Evolutionary conservation across 2,888 invertebrate species (phyloP).

Genomic region (Ophonus ardosiacus): DNA sequence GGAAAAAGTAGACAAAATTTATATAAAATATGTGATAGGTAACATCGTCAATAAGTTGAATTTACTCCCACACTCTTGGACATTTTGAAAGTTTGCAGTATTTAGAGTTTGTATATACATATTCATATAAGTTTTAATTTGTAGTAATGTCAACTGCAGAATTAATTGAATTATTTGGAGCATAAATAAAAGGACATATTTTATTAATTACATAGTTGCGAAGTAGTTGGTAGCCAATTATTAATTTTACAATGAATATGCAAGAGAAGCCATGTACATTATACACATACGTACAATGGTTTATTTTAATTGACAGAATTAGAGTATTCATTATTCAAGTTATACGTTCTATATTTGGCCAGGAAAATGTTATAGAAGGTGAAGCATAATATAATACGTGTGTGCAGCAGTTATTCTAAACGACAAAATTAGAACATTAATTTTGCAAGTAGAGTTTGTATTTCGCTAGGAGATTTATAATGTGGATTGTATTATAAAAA

Average conservation of each 20-base stretch:
- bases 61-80: too few relatives aligned
- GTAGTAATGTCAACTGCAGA: not conserved
- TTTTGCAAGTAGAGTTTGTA: not conserved
- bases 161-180: not conserved
- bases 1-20: too few relatives aligned
- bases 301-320: not conserved
- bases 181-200: not conserved
- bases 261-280: not conserved
- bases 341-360: not conserved
- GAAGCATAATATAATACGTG: not conserved
- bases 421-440: not conserved
- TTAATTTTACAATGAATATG: slow-evolving; percentile 4
- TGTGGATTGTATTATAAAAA: slow-evolving; percentile 13
- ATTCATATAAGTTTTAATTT: not conserved
- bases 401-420: not conserved
- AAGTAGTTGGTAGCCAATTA: slow-evolving; percentile 9
- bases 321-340: not conserved
- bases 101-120: not conserved
- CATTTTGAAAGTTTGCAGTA: too few relatives aligned
- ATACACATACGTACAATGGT: not conserved
- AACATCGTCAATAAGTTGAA: too few relatives aligned
- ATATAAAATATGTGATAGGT: too few relatives aligned
- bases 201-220: not conserved
- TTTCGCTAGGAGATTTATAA: slow-evolving; percentile 6
- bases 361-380: not conserved